phyloP scores from a whole-genome alignment of 2,797 vertebrate species.

The Phrynocephalus forsythii region DNA sequence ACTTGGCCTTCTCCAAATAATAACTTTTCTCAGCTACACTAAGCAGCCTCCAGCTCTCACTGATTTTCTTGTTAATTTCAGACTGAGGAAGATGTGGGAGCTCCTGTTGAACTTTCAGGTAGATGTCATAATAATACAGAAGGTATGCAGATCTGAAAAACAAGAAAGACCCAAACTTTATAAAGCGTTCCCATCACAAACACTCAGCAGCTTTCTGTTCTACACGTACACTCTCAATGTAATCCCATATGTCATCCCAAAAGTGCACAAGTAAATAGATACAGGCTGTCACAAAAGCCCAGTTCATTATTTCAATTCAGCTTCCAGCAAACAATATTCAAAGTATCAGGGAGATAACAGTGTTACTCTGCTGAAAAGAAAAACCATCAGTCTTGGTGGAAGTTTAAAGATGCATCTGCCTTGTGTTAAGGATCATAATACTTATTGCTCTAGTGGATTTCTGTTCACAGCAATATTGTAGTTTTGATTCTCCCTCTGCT shows the following conservation, averaged over 20 bases:
- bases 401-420: background rate
- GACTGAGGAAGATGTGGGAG: constrained; percentile 93
- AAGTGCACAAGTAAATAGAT: background rate
- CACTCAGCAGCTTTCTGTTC: background rate
- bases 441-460: background rate
- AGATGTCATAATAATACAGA: constrained; percentile 97
- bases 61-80: constrained; percentile 98
- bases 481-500: background rate
- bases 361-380: background rate
- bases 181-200: background rate
- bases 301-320: background rate
- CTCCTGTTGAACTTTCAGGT: constrained; percentile 93
- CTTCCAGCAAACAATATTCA: background rate
- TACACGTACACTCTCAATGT: background rate
- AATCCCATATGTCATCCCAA: background rate
- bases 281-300: background rate
- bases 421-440: background rate
- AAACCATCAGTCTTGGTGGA: background rate
- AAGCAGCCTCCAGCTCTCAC: constrained; percentile 95
- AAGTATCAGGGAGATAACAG: background rate
- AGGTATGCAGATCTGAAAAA: constrained; percentile 92
- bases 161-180: constrained; percentile 5
- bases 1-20: constrained; percentile 93
- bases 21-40: constrained; percentile 94
- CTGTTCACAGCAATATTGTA: background rate